Base-by-base conservation (phyloP, 2,113 vertebrate species). In the Callospermophilus lateralis region DNA sequence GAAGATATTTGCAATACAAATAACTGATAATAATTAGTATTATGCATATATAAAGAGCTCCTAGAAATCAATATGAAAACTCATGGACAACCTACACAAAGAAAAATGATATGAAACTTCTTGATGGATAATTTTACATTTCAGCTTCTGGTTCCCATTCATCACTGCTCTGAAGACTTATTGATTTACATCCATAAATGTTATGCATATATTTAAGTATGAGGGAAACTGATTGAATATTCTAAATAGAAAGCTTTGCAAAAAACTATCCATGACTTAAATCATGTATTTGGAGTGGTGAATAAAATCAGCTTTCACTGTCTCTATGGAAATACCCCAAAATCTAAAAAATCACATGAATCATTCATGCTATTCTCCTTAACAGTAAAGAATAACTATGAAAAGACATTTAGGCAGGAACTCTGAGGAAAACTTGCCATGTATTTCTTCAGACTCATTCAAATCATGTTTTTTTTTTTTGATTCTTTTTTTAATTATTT, bases 21-120 rank as follows among this genome's bases (percentile, higher is more conserved):
- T 78, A 87, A 89, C 37, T 65, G 30, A 92, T 22, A 73, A 84
- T 78, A 53, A 92, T 15, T 84, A 72, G 78, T 53, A 73, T 39
- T 55, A 30, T 55, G 61, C 61, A 85, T 53, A 58, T 37, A 58
- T n/a, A 85, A 84, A 73, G 77, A 70, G 42, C 37, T 89, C 30
- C n/a, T 84, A 51, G 3, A 95, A 73, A 89, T 84, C 37, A 89
- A 61, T 67, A 92, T 84, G 16, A 61, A 89, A 89, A 65, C 65
- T 19, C 26, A 76, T 4, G 76, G 20, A 78, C 8, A 80, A n/a
- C 12, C 24, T 37, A 68, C 6, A 12, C 42, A 78, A 94, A 84
- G 51, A 39, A 83, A 96, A 83, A 67, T 65, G 16, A 63, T 63
- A 65, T 10, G 45, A 68, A 81, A 58, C 53, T 76, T 55, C 13